phyloP scores from a whole-genome alignment of 1,140 invertebrate species.

The Sycophaga agraensis region DNA sequence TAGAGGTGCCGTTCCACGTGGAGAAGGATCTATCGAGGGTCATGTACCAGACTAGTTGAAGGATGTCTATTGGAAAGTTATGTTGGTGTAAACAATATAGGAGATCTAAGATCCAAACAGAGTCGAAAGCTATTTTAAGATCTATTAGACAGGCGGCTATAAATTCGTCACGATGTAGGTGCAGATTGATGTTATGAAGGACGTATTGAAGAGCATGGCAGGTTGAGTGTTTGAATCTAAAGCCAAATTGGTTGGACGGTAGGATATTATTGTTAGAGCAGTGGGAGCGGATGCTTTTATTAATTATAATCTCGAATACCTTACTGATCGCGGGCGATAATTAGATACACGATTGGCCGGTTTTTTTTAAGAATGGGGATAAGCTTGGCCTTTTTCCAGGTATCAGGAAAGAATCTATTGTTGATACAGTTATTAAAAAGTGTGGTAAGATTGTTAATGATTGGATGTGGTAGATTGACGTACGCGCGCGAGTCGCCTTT shows the following conservation, averaged over 20 bases:
- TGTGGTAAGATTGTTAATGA: not conserved
- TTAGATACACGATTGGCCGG: not conserved
- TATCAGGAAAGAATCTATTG: not conserved
- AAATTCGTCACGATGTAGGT: too few relatives aligned
- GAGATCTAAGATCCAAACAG: too few relatives aligned
- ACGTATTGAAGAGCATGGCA: too few relatives aligned
- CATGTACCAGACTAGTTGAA: not conserved
- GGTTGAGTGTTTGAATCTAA: too few relatives aligned
- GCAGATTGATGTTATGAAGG: too few relatives aligned
- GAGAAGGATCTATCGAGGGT: too few relatives aligned
- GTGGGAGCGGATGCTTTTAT: not conserved
- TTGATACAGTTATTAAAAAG: too few relatives aligned
- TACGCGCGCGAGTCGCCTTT: not conserved
- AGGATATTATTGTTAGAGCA: constrained; percentile 2
- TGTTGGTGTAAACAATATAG: constrained; percentile 32
- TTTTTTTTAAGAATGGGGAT: too few relatives aligned
- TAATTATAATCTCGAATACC: too few relatives aligned
- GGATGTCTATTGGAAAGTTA: constrained; percentile 36
- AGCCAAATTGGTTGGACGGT: too few relatives aligned
- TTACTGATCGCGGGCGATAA: constrained; percentile 17
- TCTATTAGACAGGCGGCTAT: constrained; percentile 8
- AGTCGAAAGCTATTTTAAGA: constrained; percentile 29
- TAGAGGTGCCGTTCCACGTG: not conserved
- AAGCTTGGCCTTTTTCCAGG: not conserved
- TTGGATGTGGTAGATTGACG: not conserved